A percentile compares a stretch with the other conserved stretches of the same genome.
phyloP scores from a whole-genome alignment of 2,797 vertebrate species.

The Siniperca undulata region DNA sequence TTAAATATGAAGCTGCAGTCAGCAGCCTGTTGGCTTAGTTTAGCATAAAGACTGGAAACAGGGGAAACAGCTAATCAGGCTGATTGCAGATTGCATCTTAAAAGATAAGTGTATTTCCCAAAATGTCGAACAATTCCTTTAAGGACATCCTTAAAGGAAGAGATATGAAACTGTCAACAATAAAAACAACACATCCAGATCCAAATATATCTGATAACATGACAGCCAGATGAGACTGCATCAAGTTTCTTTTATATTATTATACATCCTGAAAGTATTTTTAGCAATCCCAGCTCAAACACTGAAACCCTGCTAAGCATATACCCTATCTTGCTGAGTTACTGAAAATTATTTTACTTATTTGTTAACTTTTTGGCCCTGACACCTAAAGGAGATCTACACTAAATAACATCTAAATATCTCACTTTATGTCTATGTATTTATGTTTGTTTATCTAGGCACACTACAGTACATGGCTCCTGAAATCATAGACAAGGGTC shows the following conservation, averaged over 20 bases:
- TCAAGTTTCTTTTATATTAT: neutral
- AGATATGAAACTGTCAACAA: neutral
- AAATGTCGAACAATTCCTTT: neutral
- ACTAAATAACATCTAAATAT: neutral
- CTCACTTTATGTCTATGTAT: neutral
- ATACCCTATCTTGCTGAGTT: neutral
- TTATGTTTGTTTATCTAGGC: conserved; percentile 82
- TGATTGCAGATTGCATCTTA: too few relatives aligned
- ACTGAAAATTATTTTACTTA: neutral
- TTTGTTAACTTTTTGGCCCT: neutral
- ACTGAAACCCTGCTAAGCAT: neutral
- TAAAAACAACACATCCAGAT: neutral
- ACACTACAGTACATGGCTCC: conserved; percentile 99
- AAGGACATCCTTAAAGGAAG: neutral
- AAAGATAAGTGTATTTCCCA: neutral
- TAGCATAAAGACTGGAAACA: neutral
- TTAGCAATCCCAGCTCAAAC: neutral
- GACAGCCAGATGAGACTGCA: neutral
- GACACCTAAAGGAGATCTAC: neutral
- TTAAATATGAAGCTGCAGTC: too few relatives aligned
- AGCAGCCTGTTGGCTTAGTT: neutral
- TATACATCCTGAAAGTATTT: neutral
- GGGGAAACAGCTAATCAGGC: neutral
- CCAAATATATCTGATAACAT: neutral
- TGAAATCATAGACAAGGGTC: conserved; percentile 98